Base-by-base conservation (phyloP, 2,888 invertebrate genomes). In the Dryadula phaetusa region DNA sequence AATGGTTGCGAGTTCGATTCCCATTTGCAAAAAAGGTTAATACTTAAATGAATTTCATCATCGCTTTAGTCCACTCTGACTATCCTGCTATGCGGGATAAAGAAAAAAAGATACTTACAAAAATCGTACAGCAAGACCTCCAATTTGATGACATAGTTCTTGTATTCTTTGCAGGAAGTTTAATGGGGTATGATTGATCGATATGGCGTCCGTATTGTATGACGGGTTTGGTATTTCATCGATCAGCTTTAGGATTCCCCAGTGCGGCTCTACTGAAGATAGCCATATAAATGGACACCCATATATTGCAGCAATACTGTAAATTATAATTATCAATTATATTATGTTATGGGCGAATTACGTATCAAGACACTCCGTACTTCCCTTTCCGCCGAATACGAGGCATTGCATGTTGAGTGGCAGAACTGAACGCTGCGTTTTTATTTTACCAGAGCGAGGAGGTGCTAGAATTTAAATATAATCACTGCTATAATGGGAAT, bases 261-360 rank as follows among this genome's bases (percentile, higher is more conserved):
- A 76, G 64, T 82, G 79, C 0, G 81, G 79, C 3, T 79, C 79
- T 47, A 78, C 62, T 3, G 79, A 72, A 0, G 77, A 78, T 0
- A 76, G 71, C 82, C 82, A 81, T 32, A 83, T 79, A n/a, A 77
- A 72, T 0, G 83, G 82, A 32, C 80, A 77, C 20, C 77, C 64
- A 64, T 77, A 82, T 3, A 82, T 70, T 46, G 77, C 70, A 6
- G 76, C 69, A 10, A 80, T 72, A 0, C 82, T 83, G 73, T 3
- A 75, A 77, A 54, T 20, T 7, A 18, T 32, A 32, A 34, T 32
- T 32, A 18, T n/a, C n/a, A n/a, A n/a, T n/a, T n/a, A n/a, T 49
- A 49, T 8, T 12, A 47, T 22, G 28, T 4, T 28, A 28, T 28
- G 28, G 28, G 28, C n/a, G n/a, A n/a, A n/a, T n/a, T n/a, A n/a